Evolutionary conservation across 2,888 invertebrate genomes (phyloP).

Genomic region (Himalopsyche tibetana): DNA sequence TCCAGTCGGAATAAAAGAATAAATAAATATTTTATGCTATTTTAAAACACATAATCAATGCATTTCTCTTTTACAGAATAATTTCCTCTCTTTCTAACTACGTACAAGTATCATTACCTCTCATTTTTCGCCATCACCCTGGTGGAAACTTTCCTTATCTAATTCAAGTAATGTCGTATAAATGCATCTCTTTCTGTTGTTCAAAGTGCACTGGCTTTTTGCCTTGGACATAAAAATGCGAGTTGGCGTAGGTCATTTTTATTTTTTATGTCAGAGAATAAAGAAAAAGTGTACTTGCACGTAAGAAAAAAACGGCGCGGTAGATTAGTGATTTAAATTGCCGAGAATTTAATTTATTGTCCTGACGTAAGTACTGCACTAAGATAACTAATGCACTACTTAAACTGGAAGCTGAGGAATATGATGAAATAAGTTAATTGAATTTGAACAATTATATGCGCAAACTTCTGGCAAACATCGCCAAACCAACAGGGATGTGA

Average conservation of each 20-base stretch:
- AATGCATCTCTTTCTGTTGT: conserved; percentile 51
- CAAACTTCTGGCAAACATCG: no score
- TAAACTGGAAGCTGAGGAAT: no score
- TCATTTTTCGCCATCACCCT: conserved; percentile 25
- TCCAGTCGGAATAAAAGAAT: conserved; percentile 13
- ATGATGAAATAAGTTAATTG: no score
- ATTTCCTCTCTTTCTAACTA: conserved; percentile 17
- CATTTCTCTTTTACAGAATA: conserved; percentile 23
- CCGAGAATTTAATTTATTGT: not conserved
- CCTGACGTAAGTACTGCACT: no score
- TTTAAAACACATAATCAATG: conserved; percentile 25
- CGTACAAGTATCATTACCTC: conserved; percentile 26
- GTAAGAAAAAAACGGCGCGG: not conserved
- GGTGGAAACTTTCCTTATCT: conserved; percentile 1
- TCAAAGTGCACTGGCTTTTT: conserved; percentile 62
- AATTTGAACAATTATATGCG: no score
- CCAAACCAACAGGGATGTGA: no score
- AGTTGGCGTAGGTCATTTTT: conserved; percentile 63
- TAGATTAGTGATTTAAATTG: not conserved
- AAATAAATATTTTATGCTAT: conserved; percentile 36
- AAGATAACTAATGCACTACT: no score
- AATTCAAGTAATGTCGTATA: conserved; percentile 10
- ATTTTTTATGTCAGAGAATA: conserved; percentile 54
- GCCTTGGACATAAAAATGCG: conserved; percentile 64
- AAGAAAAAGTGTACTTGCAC: conserved; percentile 2